A percentile compares a stretch with the other conserved stretches of the same genome.
Evolutionary conservation across 2,113 vertebrate genomes (phyloP).

Genomic region (Scalopus aquaticus): DNA sequence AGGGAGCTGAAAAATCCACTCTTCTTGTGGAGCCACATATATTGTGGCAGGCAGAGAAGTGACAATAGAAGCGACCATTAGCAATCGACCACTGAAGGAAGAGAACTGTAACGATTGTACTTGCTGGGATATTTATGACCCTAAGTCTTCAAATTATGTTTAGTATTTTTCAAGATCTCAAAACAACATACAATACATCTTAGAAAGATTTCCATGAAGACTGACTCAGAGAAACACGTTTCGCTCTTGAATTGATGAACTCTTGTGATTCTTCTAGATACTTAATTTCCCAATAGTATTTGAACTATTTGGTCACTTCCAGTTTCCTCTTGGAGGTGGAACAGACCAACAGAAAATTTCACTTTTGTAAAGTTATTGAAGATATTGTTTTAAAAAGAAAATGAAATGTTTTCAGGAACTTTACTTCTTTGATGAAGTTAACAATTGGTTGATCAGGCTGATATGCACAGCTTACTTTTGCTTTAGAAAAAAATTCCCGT

Average conservation of each 20-base stretch:
- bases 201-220: conserved; percentile 43
- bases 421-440: conserved; percentile 59
- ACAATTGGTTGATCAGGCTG: conserved; percentile 72
- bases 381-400: not conserved
- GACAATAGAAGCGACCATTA: not conserved
- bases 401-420: conserved; percentile 6
- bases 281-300: conserved; percentile 22
- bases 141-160: not conserved
- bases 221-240: conserved; percentile 12
- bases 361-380: conserved; percentile 1
- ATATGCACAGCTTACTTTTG: conserved; percentile 57
- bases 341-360: conserved; percentile 21
- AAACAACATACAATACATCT: not conserved
- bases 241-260: conserved; percentile 16
- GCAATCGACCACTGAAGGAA: not conserved
- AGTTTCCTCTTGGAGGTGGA: not conserved
- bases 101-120: not conserved
- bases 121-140: conserved; percentile 28
- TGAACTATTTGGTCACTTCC: not conserved
- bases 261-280: conserved; percentile 8
- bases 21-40: not conserved
- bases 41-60: conserved; percentile 17
- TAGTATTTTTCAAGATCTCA: conserved; percentile 28
- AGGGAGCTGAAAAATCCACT: not conserved
- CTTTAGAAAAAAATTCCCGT: not conserved